Evolutionary conservation across 2,797 vertebrate species (phyloP).

Genomic region (Rhadinocentrus ornatus): DNA sequence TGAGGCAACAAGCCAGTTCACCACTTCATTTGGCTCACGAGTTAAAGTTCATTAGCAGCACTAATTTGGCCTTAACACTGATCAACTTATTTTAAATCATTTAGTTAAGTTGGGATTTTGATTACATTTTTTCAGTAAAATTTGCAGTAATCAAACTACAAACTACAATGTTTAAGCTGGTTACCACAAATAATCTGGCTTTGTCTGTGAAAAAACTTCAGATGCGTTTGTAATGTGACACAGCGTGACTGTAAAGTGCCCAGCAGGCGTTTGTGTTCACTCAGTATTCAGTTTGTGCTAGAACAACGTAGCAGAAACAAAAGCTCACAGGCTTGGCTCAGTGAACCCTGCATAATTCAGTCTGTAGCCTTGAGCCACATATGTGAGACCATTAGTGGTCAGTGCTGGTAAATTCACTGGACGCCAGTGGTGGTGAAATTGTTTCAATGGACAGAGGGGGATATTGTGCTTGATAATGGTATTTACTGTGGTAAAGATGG

Average conservation of each 20-base stretch:
- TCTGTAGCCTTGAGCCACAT: constrained; percentile 5
- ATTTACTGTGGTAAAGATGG: constrained; percentile 9
- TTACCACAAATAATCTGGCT: too few species aligned
- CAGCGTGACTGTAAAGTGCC: background rate
- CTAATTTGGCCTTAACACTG: background rate
- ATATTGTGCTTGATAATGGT: constrained; percentile 15
- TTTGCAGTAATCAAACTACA: too few species aligned
- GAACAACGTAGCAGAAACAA: background rate
- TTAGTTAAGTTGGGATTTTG: background rate
- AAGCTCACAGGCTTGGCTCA: constrained; percentile 8
- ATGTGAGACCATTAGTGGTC: constrained; percentile 21
- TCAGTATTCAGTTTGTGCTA: background rate
- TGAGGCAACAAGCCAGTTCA: background rate
- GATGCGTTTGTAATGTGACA: background rate
- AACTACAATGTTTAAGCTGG: background rate
- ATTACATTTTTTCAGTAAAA: background rate
- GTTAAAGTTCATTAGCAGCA: too few species aligned
- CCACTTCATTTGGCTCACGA: background rate
- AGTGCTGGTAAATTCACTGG: constrained; percentile 13
- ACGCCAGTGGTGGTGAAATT: constrained; percentile 4
- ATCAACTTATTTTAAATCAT: background rate
- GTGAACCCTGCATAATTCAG: constrained; percentile 24
- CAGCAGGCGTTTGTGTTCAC: background rate
- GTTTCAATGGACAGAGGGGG: background rate
- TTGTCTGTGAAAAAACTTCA: too few species aligned